These are phyloP conservation scores for Asarcornis scutulata DNA, from an alignment of 2,113 vertebrate species.

Conservation along the genomic window DNA sequence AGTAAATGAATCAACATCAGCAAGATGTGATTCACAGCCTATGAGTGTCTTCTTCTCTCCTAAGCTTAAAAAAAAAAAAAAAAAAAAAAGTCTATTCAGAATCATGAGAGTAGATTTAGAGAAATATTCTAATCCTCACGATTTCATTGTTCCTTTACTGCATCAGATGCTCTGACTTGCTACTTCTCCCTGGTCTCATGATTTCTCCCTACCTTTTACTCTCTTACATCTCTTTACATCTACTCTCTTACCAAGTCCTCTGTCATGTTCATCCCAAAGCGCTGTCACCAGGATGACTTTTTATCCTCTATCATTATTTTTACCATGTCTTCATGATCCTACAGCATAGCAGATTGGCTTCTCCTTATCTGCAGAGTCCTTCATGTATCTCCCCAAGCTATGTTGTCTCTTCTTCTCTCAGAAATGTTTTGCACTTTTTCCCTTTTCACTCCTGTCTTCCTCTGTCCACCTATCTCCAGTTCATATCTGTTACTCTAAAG, in stretches of 20 bases:
- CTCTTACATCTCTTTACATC: background rate
- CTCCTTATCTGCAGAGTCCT: background rate
- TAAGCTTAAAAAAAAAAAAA: background rate
- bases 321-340: background rate
- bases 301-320: background rate
- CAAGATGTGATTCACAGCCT: background rate
- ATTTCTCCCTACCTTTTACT: background rate
- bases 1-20: background rate
- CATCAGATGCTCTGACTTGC: background rate
- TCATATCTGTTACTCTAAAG: background rate
- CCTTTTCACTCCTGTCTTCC: background rate
- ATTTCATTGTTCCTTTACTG: background rate
- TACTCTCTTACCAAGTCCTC: background rate
- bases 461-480: background rate
- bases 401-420: background rate
- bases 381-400: background rate
- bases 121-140: background rate
- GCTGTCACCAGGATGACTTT: background rate
- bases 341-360: background rate
- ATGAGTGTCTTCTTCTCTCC: background rate
- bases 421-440: background rate
- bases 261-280: background rate
- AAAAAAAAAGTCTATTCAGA: background rate
- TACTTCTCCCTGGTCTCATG: background rate
- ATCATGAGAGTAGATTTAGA: background rate